Conservation (phyloP, 2,797 vertebrate species). For the Gallinago stenura region DNA sequence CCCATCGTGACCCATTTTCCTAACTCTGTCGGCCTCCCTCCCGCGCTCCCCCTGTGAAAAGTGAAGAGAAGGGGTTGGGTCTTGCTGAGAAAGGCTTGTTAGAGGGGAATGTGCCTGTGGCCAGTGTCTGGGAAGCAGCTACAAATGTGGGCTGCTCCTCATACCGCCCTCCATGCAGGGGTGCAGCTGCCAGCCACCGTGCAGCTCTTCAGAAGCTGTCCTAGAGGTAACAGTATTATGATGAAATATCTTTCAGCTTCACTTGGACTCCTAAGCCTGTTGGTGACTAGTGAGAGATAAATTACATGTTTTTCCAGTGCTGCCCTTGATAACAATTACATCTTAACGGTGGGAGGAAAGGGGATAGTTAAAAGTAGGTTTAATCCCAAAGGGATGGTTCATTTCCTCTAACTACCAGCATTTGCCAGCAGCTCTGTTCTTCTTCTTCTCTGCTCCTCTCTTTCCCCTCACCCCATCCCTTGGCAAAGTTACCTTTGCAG, state of each 20-base stretch:
- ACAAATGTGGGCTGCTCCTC: background rate
- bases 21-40: background rate
- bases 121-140: background rate
- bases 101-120: background rate
- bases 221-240: background rate
- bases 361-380: background rate
- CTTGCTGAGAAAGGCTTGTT: background rate
- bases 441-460: background rate
- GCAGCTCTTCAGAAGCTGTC: background rate
- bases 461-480: background rate
- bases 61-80: background rate
- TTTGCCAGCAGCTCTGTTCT: background rate
- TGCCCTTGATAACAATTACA: conserved; percentile 6
- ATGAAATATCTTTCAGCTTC: background rate
- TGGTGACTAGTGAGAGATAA: background rate
- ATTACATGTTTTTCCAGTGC: background rate
- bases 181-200: background rate
- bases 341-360: background rate
- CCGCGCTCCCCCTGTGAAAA: background rate
- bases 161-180: accelerated
- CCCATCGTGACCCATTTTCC: background rate
- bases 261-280: background rate
- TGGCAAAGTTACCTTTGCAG: conserved; percentile 49
- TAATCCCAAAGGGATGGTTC: background rate
- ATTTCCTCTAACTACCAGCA: background rate